A percentile compares a stretch with the other conserved stretches of the same genome.
Evolutionary conservation across 2,888 invertebrate genomes (phyloP).

Genomic region (Caenorhabditis panamensis): DNA sequence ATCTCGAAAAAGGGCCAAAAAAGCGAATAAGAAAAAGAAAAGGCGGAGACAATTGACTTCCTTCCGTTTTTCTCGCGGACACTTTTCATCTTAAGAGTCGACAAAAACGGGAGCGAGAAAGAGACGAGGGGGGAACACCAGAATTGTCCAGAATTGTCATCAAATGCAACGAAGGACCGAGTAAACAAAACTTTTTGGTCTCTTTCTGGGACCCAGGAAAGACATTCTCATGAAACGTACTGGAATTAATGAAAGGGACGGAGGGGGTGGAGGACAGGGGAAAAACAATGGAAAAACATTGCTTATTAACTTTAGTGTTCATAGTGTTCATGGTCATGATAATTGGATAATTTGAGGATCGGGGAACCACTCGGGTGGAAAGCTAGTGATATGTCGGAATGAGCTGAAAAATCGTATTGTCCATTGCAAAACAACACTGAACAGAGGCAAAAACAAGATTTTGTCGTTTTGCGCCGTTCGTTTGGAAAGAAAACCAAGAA

Average conservation of each 20-base stretch:
- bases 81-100: slow-evolving; percentile 24
- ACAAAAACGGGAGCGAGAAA: slow-evolving; percentile 27
- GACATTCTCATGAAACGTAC: background rate
- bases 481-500: slow-evolving; percentile 10
- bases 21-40: slow-evolving; percentile 14
- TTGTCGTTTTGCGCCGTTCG: slow-evolving; percentile 13
- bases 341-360: slow-evolving; percentile 27
- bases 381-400: too few species aligned
- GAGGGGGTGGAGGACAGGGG: too few species aligned
- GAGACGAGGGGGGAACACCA: slow-evolving; percentile 33
- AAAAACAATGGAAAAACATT: background rate
- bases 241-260: slow-evolving; percentile 47
- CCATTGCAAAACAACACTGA: too few species aligned
- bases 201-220: background rate
- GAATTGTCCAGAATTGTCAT: slow-evolving; percentile 44
- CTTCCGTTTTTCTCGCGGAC: slow-evolving; percentile 50
- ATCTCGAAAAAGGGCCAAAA: slow-evolving; percentile 5
- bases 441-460: too few species aligned
- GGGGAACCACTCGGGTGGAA: background rate
- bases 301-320: background rate
- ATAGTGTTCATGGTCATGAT: slow-evolving; percentile 6
- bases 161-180: slow-evolving; percentile 16
- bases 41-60: slow-evolving; percentile 53
- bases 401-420: too few species aligned
- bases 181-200: slow-evolving; percentile 36